Percentiles rank a stretch among this genome's conserved stretches.
phyloP scores from a whole-genome alignment of 2,113 vertebrate genomes.

The Bambusicola thoracicus region DNA sequence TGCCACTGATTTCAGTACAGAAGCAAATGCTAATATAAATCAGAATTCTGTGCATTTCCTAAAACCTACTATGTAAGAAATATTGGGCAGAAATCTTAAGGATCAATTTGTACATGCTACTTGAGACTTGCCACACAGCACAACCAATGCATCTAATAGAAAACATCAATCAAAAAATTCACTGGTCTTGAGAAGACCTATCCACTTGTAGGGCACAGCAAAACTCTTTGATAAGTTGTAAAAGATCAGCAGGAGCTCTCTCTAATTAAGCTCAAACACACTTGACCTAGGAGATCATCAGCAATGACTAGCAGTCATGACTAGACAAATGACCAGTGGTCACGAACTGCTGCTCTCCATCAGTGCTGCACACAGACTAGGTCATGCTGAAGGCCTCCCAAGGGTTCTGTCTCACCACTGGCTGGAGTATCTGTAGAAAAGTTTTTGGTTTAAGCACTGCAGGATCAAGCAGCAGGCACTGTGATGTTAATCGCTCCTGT shows the following conservation, averaged over 20 bases:
- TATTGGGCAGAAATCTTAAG: neutral
- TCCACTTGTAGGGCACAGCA: accelerated
- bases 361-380: neutral
- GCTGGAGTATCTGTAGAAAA: conserved; percentile 31
- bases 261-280: neutral
- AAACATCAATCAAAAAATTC: neutral
- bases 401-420: accelerated
- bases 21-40: neutral
- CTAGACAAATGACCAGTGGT: neutral
- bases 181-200: neutral
- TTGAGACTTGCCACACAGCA: neutral
- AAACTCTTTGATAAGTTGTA: neutral
- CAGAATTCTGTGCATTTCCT: neutral
- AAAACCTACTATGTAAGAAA: neutral
- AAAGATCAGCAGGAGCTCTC: neutral
- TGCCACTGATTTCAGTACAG: neutral
- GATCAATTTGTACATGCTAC: neutral
- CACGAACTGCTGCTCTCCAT: neutral
- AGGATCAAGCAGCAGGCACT: conserved; percentile 16
- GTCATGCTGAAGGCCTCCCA: neutral
- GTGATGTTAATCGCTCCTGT: neutral
- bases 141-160: neutral
- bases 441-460: neutral
- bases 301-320: neutral
- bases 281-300: neutral